These are phyloP conservation scores for Propithecus deckenii DNA, from an alignment of 2,797 vertebrate genomes.

Conservation along the genomic window DNA sequence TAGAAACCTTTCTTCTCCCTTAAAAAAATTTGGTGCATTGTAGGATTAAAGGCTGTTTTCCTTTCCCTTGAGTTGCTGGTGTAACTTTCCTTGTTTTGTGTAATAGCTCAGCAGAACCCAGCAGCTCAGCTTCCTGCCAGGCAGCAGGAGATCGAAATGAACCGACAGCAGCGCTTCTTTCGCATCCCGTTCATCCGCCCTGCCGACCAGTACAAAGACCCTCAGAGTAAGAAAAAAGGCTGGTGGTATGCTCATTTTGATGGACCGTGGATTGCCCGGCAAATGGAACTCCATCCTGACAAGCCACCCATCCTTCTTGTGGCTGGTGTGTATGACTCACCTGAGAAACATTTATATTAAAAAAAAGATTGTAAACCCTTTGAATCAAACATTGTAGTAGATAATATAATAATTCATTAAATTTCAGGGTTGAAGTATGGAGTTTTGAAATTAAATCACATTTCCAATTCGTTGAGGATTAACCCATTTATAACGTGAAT, in stretches of 20 bases:
- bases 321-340: slow-evolving; percentile 88
- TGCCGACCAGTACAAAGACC: slow-evolving; percentile 95
- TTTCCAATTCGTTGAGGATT: slow-evolving; percentile 1
- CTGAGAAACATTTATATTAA: not conserved
- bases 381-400: not conserved
- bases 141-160: slow-evolving; percentile 91
- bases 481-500: not conserved
- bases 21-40: not conserved
- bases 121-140: slow-evolving; percentile 87
- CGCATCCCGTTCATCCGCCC: slow-evolving; percentile 98
- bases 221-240: slow-evolving; percentile 96
- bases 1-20: not conserved
- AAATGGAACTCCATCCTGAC: slow-evolving; percentile 98
- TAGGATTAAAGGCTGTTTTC: not conserved
- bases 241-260: slow-evolving; percentile 99
- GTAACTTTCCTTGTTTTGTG: slow-evolving; percentile 52
- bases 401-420: not conserved
- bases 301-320: slow-evolving; percentile 97
- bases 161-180: slow-evolving; percentile 96
- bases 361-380: not conserved
- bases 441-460: not conserved
- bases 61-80: not conserved
- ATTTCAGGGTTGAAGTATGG: not conserved
- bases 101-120: slow-evolving; percentile 91
- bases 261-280: slow-evolving; percentile 96